A percentile compares a stretch with the other conserved stretches of the same genome.
Evolutionary conservation across 2,113 vertebrate genomes (phyloP).

Genomic region (Carassius gibelio): DNA sequence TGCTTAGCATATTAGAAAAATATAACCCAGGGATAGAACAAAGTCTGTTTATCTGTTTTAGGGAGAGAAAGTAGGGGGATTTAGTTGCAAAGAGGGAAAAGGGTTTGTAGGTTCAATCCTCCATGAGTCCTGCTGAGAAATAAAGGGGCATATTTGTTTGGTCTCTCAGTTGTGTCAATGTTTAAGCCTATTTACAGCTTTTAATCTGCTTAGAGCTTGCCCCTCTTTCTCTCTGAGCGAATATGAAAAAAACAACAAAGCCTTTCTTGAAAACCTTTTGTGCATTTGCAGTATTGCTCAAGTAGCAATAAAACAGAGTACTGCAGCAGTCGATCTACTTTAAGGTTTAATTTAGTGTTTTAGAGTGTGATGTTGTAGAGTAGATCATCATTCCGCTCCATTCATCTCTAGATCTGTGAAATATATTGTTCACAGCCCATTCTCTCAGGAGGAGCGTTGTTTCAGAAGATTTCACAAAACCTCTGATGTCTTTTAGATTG

Average conservation of each 20-base stretch:
- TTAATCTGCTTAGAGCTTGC: slow-evolving; percentile 37
- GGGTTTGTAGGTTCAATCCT: slow-evolving; percentile 11
- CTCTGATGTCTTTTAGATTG: neutral
- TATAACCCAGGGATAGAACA: slow-evolving; percentile 36
- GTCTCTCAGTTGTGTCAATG: slow-evolving; percentile 49
- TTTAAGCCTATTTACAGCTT: slow-evolving; percentile 49
- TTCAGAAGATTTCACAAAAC: neutral
- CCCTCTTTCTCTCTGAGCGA: neutral
- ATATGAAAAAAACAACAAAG: slow-evolving; percentile 14
- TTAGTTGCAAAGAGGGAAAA: slow-evolving; percentile 6
- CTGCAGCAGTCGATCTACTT: neutral
- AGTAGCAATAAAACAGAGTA: neutral
- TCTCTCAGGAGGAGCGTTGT: neutral
- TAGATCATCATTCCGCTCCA: neutral
- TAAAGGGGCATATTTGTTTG: slow-evolving; percentile 51
- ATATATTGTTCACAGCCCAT: neutral
- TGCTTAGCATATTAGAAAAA: slow-evolving; percentile 48
- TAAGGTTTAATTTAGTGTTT: neutral
- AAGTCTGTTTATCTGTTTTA: slow-evolving; percentile 45
- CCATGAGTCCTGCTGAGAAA: slow-evolving; percentile 34
- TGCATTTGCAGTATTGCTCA: neutral
- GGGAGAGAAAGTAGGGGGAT: neutral
- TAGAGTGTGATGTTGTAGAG: neutral
- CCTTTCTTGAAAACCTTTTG: slow-evolving; percentile 21
- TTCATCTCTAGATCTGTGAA: neutral